phyloP scores from a whole-genome alignment of 2,888 invertebrate species.

The Nomada ferruginata region DNA sequence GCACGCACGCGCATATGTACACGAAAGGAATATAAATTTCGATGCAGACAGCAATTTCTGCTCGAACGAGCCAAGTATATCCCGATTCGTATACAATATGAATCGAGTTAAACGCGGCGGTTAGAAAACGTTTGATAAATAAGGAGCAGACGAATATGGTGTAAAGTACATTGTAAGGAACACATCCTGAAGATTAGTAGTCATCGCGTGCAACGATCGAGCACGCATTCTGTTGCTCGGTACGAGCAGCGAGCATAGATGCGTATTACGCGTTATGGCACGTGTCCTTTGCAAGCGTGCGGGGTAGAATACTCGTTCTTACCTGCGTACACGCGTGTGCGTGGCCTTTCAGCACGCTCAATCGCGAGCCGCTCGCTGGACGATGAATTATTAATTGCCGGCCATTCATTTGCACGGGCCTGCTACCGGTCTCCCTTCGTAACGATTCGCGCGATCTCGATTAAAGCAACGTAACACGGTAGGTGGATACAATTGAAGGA shows the following conservation, averaged over 20 bases:
- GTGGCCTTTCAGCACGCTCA: slow-evolving; percentile 42
- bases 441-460: slow-evolving; percentile 50
- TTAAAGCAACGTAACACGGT: slow-evolving; percentile 24
- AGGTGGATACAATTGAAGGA: slow-evolving; percentile 8
- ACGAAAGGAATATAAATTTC: too few relatives aligned
- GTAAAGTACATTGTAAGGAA: slow-evolving; percentile 4
- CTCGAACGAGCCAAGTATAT: neutral
- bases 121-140: neutral
- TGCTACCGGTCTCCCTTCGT: slow-evolving; percentile 36
- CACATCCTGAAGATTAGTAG: slow-evolving; percentile 48
- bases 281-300: slow-evolving; percentile 49
- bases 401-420: slow-evolving; percentile 60
- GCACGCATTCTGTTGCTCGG: slow-evolving; percentile 30
- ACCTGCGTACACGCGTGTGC: slow-evolving; percentile 36
- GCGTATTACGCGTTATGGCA: slow-evolving; percentile 54
- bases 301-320: slow-evolving; percentile 41
- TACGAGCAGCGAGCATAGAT: slow-evolving; percentile 11
- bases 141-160: neutral
- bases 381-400: slow-evolving; percentile 71
- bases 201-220: slow-evolving; percentile 48
- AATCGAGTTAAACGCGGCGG: neutral
- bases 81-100: neutral
- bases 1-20: too few relatives aligned
- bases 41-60: neutral
- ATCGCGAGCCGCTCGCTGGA: slow-evolving; percentile 20